phyloP scores from a whole-genome alignment of 2,113 vertebrate genomes.

The Apodemus sylvaticus region DNA sequence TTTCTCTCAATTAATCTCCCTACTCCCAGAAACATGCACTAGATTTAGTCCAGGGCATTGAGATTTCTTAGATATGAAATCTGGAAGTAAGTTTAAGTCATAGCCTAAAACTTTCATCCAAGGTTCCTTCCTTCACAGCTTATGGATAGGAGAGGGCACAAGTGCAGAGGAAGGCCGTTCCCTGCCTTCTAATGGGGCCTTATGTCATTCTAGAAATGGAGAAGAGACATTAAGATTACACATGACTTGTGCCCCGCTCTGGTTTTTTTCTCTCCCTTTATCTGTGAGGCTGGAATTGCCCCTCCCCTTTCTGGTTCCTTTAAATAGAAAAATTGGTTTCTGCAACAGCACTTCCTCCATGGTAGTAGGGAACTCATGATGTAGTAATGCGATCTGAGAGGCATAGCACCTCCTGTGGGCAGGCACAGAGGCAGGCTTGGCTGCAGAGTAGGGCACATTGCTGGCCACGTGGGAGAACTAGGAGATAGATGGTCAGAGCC shows the following conservation, averaged over 20 bases:
- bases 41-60: not conserved
- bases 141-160: not conserved
- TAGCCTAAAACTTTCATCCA: too few species aligned
- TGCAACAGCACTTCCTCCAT: too few species aligned
- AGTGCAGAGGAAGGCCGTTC: too few species aligned
- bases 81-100: not conserved
- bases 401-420: fast-evolving
- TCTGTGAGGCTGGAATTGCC: not conserved
- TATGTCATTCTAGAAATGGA: fast-evolving
- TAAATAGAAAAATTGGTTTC: not conserved
- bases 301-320: not conserved
- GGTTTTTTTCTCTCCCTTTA: not conserved
- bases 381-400: fast-evolving
- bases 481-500: fast-evolving
- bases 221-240: not conserved
- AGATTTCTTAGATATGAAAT: not conserved
- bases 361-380: not conserved
- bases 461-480: fast-evolving
- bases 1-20: not conserved
- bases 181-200: not conserved
- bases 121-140: not conserved
- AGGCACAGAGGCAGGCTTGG: fast-evolving
- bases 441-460: not conserved
- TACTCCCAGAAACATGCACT: not conserved
- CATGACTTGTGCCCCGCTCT: too few species aligned